These are phyloP conservation scores for Smithornis capensis DNA, from an alignment of 2,113 vertebrate species.

Conservation along the genomic window DNA sequence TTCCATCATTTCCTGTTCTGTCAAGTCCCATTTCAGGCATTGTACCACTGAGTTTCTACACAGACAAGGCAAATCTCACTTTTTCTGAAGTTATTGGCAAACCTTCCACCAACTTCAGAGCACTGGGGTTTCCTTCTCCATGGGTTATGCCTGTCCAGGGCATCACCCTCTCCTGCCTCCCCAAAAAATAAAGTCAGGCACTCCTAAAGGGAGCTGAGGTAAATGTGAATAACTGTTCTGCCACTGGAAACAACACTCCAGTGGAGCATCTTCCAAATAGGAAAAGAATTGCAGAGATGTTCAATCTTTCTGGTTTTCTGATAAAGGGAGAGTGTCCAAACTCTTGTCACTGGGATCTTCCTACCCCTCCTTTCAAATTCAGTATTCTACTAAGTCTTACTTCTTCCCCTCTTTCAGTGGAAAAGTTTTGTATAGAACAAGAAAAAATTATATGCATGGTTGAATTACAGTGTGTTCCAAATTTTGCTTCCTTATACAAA, in stretches of 20 bases:
- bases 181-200: no score
- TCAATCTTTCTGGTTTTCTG: not conserved
- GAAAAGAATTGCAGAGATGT: not conserved
- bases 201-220: not conserved
- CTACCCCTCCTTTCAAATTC: not conserved
- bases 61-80: not conserved
- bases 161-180: not conserved
- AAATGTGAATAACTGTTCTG: no score
- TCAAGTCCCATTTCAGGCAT: not conserved
- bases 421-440: not conserved
- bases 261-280: not conserved
- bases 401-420: not conserved
- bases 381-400: not conserved
- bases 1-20: not conserved
- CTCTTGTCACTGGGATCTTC: not conserved
- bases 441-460: not conserved
- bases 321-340: not conserved
- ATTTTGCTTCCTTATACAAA: not conserved
- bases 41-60: not conserved
- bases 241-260: no score
- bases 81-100: not conserved
- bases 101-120: not conserved
- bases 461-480: not conserved
- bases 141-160: not conserved
- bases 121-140: not conserved